Conservation (phyloP, 2,113 vertebrate genomes). For the Pampusana beccarii region DNA sequence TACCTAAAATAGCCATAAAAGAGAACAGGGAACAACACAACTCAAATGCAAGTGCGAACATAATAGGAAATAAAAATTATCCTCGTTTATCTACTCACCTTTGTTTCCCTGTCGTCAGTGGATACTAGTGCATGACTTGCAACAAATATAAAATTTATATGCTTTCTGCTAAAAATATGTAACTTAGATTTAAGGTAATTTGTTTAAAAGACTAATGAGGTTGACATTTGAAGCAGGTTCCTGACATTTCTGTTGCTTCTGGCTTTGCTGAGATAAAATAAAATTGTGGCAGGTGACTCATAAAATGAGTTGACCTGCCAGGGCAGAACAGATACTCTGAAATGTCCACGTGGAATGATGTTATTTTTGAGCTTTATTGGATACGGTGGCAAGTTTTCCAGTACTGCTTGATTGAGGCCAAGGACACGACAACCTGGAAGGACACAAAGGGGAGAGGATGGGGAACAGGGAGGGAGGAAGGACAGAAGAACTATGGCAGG, state of each 20-base stretch:
- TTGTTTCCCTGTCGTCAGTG: slow-evolving; percentile 30
- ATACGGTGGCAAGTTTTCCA: background rate
- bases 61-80: background rate
- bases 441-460: fast-evolving
- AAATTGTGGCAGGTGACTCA: slow-evolving; percentile 30
- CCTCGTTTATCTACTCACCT: background rate
- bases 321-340: background rate
- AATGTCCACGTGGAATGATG: background rate
- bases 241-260: slow-evolving; percentile 23
- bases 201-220: slow-evolving; percentile 42
- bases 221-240: slow-evolving; percentile 46
- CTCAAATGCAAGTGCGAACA: background rate
- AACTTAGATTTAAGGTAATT: slow-evolving; percentile 51
- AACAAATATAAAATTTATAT: slow-evolving; percentile 26
- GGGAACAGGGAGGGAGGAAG: background rate
- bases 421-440: background rate
- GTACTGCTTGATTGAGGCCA: background rate
- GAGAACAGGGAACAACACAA: background rate
- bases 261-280: slow-evolving; percentile 34
- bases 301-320: slow-evolving; percentile 3
- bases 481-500: background rate
- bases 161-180: slow-evolving; percentile 58
- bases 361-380: background rate
- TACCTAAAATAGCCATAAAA: background rate
- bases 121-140: background rate